Conservation (phyloP, 2,113 vertebrate species). For the Strix aluco region DNA sequence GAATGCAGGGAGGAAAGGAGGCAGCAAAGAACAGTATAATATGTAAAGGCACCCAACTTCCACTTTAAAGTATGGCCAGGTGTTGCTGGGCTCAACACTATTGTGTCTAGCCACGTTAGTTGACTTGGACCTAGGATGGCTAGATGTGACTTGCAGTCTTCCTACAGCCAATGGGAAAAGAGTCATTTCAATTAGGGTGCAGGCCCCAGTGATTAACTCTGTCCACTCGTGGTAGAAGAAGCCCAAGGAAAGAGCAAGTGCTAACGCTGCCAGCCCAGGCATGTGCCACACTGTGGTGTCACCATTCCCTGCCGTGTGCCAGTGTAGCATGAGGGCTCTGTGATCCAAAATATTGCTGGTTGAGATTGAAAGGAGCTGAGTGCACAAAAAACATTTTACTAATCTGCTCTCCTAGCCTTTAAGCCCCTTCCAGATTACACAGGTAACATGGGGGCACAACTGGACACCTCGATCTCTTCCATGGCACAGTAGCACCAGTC, state of each 20-base stretch:
- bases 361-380: not conserved
- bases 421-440: not conserved
- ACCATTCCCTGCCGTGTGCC: fast-evolving
- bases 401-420: not conserved
- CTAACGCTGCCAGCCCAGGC: not conserved
- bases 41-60: not conserved
- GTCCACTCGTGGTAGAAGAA: not conserved
- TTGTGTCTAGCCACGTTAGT: not conserved
- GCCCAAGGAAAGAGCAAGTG: not conserved
- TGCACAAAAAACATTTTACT: not conserved
- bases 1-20: not conserved
- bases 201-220: not conserved
- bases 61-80: not conserved
- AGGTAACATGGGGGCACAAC: not conserved
- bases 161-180: not conserved
- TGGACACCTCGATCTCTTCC: not conserved
- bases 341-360: not conserved
- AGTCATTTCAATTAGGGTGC: not conserved
- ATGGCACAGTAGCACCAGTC: not conserved
- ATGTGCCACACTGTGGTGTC: fast-evolving
- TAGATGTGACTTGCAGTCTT: not conserved
- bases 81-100: not conserved
- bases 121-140: not conserved
- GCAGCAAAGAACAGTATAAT: not conserved
- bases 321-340: not conserved